A percentile compares a stretch with the other conserved stretches of the same genome.
Evolutionary conservation across 2,797 vertebrate genomes (phyloP).

Genomic region (Labeo calbasu): DNA sequence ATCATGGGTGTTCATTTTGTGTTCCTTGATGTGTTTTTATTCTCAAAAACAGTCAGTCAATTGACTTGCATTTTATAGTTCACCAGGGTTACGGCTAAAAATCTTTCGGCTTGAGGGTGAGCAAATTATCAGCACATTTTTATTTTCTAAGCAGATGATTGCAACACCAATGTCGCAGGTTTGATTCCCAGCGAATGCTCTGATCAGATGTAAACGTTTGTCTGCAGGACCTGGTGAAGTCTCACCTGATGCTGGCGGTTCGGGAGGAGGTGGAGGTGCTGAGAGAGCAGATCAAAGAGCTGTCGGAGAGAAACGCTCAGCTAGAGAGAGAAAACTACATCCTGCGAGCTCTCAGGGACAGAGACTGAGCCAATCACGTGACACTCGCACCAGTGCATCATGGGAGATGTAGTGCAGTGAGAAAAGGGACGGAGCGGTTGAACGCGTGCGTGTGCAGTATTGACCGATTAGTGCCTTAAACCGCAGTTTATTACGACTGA

Average conservation of each 20-base stretch:
- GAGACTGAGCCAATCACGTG: conserved; percentile 44
- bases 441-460: conserved; percentile 3
- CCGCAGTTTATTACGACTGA: not conserved
- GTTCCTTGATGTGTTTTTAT: no score
- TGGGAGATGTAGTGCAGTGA: conserved; percentile 35
- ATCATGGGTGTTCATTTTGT: no score
- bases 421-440: not conserved
- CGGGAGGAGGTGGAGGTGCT: conserved; percentile 85
- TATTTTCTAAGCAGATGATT: no score
- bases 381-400: conserved; percentile 32
- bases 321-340: conserved; percentile 84
- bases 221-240: conserved; percentile 85
- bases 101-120: no score
- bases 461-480: conserved; percentile 36
- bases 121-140: no score
- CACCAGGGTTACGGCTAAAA: no score
- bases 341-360: conserved; percentile 75
- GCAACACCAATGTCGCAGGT: no score
- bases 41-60: no score
- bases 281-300: conserved; percentile 82
- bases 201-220: conserved; percentile 19
- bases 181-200: conserved; percentile 12
- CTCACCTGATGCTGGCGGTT: conserved; percentile 85
- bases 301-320: conserved; percentile 80
- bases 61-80: no score